Evolutionary conservation across 2,113 vertebrate species (phyloP).

Genomic region (Argyrosomus japonicus): DNA sequence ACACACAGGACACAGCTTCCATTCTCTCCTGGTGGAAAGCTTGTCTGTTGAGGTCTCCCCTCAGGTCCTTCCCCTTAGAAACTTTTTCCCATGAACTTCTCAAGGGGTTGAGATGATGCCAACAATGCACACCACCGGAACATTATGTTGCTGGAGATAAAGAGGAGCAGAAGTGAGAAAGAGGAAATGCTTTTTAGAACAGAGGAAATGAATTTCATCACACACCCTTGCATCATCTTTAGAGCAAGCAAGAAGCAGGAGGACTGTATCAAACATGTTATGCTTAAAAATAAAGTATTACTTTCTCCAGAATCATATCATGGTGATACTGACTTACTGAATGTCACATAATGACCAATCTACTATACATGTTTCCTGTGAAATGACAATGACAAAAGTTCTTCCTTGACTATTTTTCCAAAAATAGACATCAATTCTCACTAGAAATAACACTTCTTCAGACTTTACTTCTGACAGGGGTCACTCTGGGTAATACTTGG

Average conservation of each 20-base stretch:
- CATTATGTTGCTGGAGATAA: constrained; percentile 32
- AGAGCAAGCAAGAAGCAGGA: no score
- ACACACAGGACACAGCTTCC: neutral
- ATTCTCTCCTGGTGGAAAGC: constrained; percentile 11
- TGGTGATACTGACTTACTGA: neutral
- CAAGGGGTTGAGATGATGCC: constrained; percentile 57
- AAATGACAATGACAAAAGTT: neutral
- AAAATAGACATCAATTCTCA: neutral
- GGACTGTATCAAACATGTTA: neutral
- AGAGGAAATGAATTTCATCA: constrained; percentile 53
- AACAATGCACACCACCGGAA: constrained; percentile 34
- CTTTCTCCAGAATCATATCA: neutral
- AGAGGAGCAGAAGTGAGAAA: constrained; percentile 50
- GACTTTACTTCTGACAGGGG: neutral
- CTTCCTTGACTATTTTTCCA: neutral
- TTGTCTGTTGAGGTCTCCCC: constrained; percentile 30
- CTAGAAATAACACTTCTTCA: neutral
- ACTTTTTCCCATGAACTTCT: constrained; percentile 64
- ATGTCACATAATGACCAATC: neutral
- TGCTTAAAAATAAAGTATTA: neutral
- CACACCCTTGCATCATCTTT: neutral
- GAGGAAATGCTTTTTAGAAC: constrained; percentile 46
- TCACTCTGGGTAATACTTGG: neutral
- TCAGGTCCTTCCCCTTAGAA: constrained; percentile 54
- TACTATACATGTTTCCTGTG: neutral